Base-by-base conservation (phyloP, 2,888 invertebrate species). In the Hesperia comma region DNA sequence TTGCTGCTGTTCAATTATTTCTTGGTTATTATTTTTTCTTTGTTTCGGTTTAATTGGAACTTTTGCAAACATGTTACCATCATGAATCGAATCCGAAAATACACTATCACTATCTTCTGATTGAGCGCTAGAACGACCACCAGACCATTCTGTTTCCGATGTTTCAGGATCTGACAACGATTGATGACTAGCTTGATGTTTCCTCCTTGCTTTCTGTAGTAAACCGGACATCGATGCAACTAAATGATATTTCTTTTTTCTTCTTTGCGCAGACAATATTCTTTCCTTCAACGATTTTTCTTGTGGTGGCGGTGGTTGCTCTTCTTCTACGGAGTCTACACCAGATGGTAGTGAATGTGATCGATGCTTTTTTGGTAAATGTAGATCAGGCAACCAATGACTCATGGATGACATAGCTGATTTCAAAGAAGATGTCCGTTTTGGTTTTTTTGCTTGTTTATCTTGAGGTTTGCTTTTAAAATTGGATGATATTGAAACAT, bases 201-300 rank as follows among this genome's bases (percentile, higher is more conserved):
- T 95, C 76, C 95, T 86, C 81, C 97, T 96, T 0, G 97, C 97
- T 89, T 97, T 97, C 83, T 97, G 97, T 74, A 98, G 89, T 70
- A 98, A 94, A 21, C 96, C 97, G 0, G 97, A 97, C 87, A 98
- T 95, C 0, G 97, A 97, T 0, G 97, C 95, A 0, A 97, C 96
- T 62, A 98, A 92, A 6, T 95, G 95, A 74, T 96, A 96, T 80
- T 96, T 96, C 83, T 96, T 97, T 87, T 96, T 96, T 78, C 95
- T 95, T 76, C 93, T 82, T 73, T 93, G 92, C 6, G 92, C 91
- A 14, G 90, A 89, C 68, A 92, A 74, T 72, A 92, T 86, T 76
- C 92, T 83, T 81, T 92, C 92, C 77, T 92, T 92, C 43, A 92
- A 77, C 53, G 90, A 71, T 84, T 90, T 85, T 84, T 92, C 87